Base-by-base conservation (phyloP, 2,888 invertebrate genomes). In the Microctonus brassicae region DNA sequence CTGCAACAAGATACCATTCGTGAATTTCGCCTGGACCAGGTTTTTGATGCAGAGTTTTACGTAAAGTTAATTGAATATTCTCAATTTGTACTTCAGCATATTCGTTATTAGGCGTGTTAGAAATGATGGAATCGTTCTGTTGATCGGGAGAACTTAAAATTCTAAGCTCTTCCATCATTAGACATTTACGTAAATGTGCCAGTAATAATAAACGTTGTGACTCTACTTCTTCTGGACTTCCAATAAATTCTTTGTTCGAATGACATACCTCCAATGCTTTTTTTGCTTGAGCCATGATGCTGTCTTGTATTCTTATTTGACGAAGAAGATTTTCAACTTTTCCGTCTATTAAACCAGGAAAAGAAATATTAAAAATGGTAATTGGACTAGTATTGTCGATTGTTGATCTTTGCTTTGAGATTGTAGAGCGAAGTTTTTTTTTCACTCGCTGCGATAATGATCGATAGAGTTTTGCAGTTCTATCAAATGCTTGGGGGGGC, bases 201-300 rank as follows among this genome's bases (percentile, higher is more conserved):
- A 88, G 81, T 1, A 90, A 78, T 9, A 90, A 75, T 22, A 89
- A 81, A 1, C 89, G 85, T 76, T 90, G 90, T 0, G 89, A 90
- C 75, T 90, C 90, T 0, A 90, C 86, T 81, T 89, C 88, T 79
- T 90, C 90, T 0, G 83, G 76, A n/a, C 90, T 89, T 11, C 83
- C 83, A 63, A 86, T 84, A 72, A 90, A 87, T 74, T 89, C 88
- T 9, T 89, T 89, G 75, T 87, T 83, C 33, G 85, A 85, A 1
- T 87, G 85, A 71, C 90, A 90, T 24, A 89, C 82, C 17, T 80
- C 86, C 10, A 90, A 84, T 0, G 89, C 89, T 76, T 89, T 88
- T 2, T 87, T 85, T 7, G 89, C 81, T 77, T 90, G 90, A 36
- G 80, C 77, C 20, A 83, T 81, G 9, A 76, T 60, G 0, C 77